phyloP scores from a whole-genome alignment of 1,140 invertebrate genomes.

The Planococcus citri region DNA sequence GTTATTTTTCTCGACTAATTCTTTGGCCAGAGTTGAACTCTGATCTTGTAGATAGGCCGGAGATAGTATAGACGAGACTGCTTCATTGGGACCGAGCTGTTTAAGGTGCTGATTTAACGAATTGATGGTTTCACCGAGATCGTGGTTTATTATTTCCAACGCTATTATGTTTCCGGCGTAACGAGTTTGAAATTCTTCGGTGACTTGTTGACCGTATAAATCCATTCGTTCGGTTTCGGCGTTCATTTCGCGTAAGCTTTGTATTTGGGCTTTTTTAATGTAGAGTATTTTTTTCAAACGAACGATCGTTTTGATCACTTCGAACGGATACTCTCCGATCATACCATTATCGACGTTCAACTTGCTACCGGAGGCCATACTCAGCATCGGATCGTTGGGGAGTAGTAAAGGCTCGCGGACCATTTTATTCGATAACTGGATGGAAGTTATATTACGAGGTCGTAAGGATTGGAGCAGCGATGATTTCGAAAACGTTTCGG shows the following conservation, averaged over 20 bases:
- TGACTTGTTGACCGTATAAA: conserved; percentile 60
- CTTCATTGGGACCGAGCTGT: conserved; percentile 22
- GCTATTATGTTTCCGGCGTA: conserved; percentile 84
- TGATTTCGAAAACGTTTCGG: conserved; percentile 77
- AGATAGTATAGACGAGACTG: conserved; percentile 51
- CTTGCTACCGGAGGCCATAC: neutral
- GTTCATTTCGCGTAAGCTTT: conserved; percentile 75
- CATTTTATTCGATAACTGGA: conserved; percentile 23
- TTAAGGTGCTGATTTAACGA: conserved; percentile 23
- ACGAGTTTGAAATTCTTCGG: conserved; percentile 73
- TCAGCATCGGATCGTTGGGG: conserved; percentile 8
- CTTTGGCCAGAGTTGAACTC: conserved; percentile 67
- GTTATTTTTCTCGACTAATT: conserved; percentile 63
- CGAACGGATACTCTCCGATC: conserved; percentile 22
- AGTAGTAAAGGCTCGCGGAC: conserved; percentile 13
- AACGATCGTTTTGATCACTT: conserved; percentile 30
- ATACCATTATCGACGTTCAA: conserved; percentile 17
- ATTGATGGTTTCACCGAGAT: conserved; percentile 54
- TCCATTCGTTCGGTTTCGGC: conserved; percentile 74
- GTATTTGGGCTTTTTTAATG: conserved; percentile 69
- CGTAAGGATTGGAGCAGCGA: conserved; percentile 73
- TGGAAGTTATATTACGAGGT: conserved; percentile 34
- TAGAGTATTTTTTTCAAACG: conserved; percentile 72
- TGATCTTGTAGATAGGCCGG: conserved; percentile 75
- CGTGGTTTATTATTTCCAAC: conserved; percentile 80